phyloP scores from a whole-genome alignment of 53 echinoderm and acorn worm genomes.

The Holothuria scabra region DNA sequence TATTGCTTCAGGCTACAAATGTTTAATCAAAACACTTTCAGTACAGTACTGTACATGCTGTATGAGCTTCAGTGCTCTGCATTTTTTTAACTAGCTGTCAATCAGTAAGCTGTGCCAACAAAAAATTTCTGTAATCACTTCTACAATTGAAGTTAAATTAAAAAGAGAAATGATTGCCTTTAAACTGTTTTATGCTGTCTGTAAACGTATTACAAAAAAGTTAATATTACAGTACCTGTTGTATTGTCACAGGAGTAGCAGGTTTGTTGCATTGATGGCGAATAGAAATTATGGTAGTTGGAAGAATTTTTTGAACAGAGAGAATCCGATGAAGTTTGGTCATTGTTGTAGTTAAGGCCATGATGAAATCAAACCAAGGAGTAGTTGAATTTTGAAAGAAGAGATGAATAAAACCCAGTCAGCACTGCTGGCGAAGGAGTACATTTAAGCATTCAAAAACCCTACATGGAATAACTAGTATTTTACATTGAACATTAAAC shows the following conservation, averaged over 20 bases:
- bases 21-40: no score
- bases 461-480: background rate
- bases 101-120: no score
- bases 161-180: no score
- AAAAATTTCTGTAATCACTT: no score
- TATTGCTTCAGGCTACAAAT: no score
- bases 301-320: constrained; percentile 1
- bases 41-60: no score
- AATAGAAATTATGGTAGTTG: background rate
- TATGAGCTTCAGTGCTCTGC: no score
- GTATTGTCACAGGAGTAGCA: background rate
- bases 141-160: no score
- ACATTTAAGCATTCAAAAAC: background rate
- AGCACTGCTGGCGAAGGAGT: constrained; percentile 48
- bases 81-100: no score
- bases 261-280: background rate
- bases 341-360: constrained; percentile 11
- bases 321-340: constrained; percentile 25
- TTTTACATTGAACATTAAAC: no score
- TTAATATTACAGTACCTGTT: constrained; percentile 10
- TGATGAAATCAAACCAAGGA: background rate
- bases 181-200: no score
- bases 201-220: no score
- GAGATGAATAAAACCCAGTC: constrained; percentile 51
- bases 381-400: constrained; percentile 29